Base-by-base conservation (phyloP, 1,140 invertebrate genomes). In the Drosophila serrata region DNA sequence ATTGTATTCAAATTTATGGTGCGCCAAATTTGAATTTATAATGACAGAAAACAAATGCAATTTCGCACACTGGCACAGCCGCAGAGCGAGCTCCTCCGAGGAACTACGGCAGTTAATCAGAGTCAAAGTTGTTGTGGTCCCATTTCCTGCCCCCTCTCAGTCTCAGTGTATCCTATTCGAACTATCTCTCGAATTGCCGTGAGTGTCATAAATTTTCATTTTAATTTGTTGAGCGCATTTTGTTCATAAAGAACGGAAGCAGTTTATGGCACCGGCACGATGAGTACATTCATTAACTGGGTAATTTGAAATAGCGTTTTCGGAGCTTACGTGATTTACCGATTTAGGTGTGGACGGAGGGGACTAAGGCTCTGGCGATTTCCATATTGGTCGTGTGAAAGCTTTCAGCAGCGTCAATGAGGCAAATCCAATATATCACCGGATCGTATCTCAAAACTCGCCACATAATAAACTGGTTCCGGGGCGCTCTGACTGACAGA, bases 11-110 rank as follows among this genome's bases (percentile, higher is more conserved):
- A 80, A 87, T 88, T 88, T 87, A 87, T 90, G 64, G 85, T 45
- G 67, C 53, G 81, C 76, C 80, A 87, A 84, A 88, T 87, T 88
- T 88, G 80, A 87, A 87, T 87, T 88, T 87, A 87, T 87, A 87
- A 87, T 87, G 82, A 87, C 82, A 80, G 72, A 77, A 80, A 87
- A 88, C 82, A 87, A 87, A 87, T 87, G 82, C 82, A 84, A 73
- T 87, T 80, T 80, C 61, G 39, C 70, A 40, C 70, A 62, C 57
- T 39, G 27, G 40, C 35, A 67, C 56, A 37, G 29, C 48, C 37
- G 45, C 43, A 73, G 51, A 24, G 51, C 33, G 51, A 24, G 51
- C 33, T 55, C 12, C 33, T n/a, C n/a, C 40, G 40, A 67, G 46
- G 37, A 78, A 70, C 82, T 82, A 67, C 72, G 79, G 75, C 82